phyloP scores from a whole-genome alignment of 2,888 invertebrate genomes.

The Eledona agricola region DNA sequence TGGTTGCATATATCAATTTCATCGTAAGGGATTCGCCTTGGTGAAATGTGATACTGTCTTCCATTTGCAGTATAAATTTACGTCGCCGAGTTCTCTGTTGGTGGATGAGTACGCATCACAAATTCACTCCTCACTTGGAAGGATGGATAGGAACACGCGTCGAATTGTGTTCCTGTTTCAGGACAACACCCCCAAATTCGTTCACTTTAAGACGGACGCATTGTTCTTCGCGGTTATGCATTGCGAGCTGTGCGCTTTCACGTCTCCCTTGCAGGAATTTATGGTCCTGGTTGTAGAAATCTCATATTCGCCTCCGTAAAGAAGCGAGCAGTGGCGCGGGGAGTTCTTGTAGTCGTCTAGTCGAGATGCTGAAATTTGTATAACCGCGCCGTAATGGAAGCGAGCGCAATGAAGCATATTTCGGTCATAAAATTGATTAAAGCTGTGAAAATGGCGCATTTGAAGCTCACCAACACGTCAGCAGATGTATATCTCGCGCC shows the following conservation, averaged over 20 bases:
- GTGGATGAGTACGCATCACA: too few species aligned
- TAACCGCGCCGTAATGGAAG: slow-evolving; percentile 24
- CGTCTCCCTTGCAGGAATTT: slow-evolving; percentile 20
- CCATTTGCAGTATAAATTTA: too few species aligned
- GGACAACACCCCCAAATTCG: too few species aligned
- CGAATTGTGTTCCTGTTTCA: too few species aligned
- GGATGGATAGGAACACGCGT: too few species aligned
- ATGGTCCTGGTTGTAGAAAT: slow-evolving; percentile 24
- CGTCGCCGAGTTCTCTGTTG: too few species aligned
- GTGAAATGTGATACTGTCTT: too few species aligned
- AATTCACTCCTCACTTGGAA: too few species aligned
- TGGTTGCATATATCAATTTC: too few species aligned
- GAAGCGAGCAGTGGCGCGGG: slow-evolving; percentile 9
- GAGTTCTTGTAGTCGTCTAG: slow-evolving; percentile 11
- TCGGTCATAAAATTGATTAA: slow-evolving; percentile 31
- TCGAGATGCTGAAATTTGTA: slow-evolving; percentile 25
- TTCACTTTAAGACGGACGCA: too few species aligned
- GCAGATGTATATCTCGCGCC: slow-evolving; percentile 21
- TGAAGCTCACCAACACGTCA: slow-evolving; percentile 26
- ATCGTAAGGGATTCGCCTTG: too few species aligned
- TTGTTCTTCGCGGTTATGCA: slow-evolving; percentile 20
- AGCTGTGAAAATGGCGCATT: slow-evolving; percentile 19
- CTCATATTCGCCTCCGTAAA: slow-evolving; percentile 18
- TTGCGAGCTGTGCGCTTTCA: slow-evolving; percentile 11
- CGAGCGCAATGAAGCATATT: slow-evolving; percentile 31